Conservation (phyloP, 1,140 invertebrate species). For the Caenorhabditis remanei region DNA sequence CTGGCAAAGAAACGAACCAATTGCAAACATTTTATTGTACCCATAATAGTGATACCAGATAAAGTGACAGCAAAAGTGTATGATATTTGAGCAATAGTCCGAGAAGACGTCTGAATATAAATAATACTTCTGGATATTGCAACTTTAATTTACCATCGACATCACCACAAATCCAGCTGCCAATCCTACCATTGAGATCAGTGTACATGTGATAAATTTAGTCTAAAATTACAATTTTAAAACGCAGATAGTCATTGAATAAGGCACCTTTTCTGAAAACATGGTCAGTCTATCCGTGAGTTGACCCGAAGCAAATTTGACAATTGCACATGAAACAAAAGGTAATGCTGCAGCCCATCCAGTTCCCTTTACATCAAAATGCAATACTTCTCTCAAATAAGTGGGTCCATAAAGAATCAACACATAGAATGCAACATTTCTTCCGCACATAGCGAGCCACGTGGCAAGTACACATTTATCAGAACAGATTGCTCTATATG, state of each 20-base stretch:
- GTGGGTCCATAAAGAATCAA: constrained; percentile 18
- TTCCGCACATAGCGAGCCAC: constrained; percentile 21
- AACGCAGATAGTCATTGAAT: background rate
- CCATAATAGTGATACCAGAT: constrained; percentile 71
- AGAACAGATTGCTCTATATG: constrained; percentile 25
- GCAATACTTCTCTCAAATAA: constrained; percentile 22
- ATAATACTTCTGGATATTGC: background rate
- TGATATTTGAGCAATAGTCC: constrained; percentile 63
- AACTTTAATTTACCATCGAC: constrained; percentile 43
- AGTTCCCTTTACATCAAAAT: constrained; percentile 39
- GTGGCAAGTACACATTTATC: constrained; percentile 38
- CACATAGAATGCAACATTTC: constrained; percentile 32
- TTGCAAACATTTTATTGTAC: constrained; percentile 70
- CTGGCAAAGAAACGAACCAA: constrained; percentile 59
- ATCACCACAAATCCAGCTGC: constrained; percentile 60
- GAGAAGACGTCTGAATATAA: constrained; percentile 24
- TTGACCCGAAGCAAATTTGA: constrained; percentile 63
- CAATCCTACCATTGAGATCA: constrained; percentile 68
- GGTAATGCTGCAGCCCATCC: constrained; percentile 32
- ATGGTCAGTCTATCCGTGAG: constrained; percentile 68
- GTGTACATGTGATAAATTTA: constrained; percentile 70
- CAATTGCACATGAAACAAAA: constrained; percentile 27
- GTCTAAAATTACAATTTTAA: constrained; percentile 14
- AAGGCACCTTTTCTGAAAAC: constrained; percentile 62
- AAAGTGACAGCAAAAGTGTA: constrained; percentile 71